A percentile compares a stretch with the other conserved stretches of the same genome.
phyloP scores from a whole-genome alignment of 2,113 vertebrate species.

The Ceyx cyanopectus region DNA sequence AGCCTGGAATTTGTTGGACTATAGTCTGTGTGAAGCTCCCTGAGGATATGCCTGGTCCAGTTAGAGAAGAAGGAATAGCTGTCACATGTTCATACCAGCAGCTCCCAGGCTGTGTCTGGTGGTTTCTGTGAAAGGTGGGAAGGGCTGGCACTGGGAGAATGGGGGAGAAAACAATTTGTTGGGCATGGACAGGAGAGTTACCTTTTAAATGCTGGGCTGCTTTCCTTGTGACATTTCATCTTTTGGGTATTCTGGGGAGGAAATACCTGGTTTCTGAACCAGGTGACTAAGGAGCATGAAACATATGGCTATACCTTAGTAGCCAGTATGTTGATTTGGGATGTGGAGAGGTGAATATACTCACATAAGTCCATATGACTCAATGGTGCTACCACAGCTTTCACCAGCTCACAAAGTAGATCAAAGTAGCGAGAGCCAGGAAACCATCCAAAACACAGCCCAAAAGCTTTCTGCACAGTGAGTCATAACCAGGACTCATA shows the following conservation, averaged over 20 bases:
- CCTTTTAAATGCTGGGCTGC: not conserved
- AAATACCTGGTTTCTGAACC: not conserved
- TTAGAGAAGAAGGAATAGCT: not conserved
- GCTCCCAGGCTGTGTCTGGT: not conserved
- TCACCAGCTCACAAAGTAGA: not conserved
- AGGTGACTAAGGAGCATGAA: not conserved
- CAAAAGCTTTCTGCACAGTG: not conserved
- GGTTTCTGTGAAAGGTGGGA: not conserved
- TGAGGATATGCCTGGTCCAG: not conserved
- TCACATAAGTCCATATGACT: not conserved
- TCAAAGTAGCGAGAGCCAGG: not conserved
- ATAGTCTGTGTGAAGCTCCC: not conserved
- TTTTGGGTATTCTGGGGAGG: not conserved
- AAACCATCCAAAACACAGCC: not conserved
- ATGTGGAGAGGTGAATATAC: not conserved
- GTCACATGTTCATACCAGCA: fast-evolving
- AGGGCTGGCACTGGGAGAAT: not conserved
- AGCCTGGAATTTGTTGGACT: not conserved
- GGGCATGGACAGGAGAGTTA: not conserved
- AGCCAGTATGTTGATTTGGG: not conserved
- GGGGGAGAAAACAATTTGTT: not conserved
- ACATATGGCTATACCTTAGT: not conserved
- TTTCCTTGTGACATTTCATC: not conserved
- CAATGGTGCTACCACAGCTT: not conserved
- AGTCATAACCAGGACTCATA: not conserved